A percentile compares a stretch with the other conserved stretches of the same genome.
phyloP scores from a whole-genome alignment of 2,113 vertebrate genomes.

The Saguinus midas region DNA sequence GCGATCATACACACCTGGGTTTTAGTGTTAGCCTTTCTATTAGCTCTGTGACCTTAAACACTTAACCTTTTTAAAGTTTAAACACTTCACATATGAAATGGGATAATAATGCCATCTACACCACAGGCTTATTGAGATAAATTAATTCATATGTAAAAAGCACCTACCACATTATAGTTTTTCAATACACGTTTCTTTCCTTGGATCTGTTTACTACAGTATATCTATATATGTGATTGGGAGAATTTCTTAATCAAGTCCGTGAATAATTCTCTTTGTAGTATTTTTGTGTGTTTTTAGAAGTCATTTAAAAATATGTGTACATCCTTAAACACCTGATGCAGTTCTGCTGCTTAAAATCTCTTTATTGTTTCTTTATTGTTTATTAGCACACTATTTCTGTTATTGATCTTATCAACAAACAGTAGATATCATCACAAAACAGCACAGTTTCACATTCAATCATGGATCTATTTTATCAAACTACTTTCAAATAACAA shows the following conservation, averaged over 20 bases:
- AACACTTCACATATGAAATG: background rate
- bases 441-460: background rate
- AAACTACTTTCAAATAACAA: background rate
- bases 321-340: background rate
- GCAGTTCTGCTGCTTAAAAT: background rate
- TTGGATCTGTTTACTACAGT: background rate
- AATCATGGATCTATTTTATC: background rate
- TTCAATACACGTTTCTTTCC: background rate
- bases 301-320: background rate
- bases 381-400: background rate
- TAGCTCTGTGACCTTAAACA: background rate
- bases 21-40: background rate
- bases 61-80: background rate
- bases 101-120: background rate
- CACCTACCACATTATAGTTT: background rate
- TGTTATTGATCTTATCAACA: background rate
- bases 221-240: background rate
- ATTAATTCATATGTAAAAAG: background rate
- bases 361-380: background rate
- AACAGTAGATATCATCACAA: background rate
- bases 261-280: background rate
- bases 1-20: background rate
- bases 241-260: background rate
- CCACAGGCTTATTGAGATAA: background rate
- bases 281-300: background rate